These are phyloP conservation scores for Andricus quercusramuli DNA, from an alignment of 2,888 invertebrate genomes.

Conservation along the genomic window DNA sequence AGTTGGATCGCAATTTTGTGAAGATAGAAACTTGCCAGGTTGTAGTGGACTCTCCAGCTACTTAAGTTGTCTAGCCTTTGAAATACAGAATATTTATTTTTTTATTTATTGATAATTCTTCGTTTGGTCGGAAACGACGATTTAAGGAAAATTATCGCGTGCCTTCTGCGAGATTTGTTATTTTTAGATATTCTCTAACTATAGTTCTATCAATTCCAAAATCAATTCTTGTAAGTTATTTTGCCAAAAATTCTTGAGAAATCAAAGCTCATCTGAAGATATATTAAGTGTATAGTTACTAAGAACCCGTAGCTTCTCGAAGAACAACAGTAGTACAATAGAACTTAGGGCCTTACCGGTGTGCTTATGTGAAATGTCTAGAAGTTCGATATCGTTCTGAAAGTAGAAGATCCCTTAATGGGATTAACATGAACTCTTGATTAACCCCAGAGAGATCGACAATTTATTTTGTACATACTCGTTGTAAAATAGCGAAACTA, in stretches of 20 bases:
- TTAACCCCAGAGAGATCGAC: constrained; percentile 2
- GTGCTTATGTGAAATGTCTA: constrained; percentile 62
- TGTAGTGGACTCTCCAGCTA: background rate
- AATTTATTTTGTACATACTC: constrained; percentile 73
- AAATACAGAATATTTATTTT: constrained; percentile 4
- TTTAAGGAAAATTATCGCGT: constrained; percentile 17
- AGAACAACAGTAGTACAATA: constrained; percentile 59
- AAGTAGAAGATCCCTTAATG: constrained; percentile 63
- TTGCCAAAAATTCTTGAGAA: background rate
- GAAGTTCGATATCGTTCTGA: constrained; percentile 72
- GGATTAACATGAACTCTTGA: constrained; percentile 48
- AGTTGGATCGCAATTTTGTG: background rate
- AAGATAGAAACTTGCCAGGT: constrained; percentile 2
- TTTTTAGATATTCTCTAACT: background rate
- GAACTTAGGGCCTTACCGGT: constrained; percentile 61
- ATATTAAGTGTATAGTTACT: background rate
- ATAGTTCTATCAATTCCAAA: background rate
- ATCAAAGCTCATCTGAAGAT: background rate
- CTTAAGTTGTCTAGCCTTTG: background rate
- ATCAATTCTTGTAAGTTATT: background rate
- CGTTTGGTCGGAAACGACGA: constrained; percentile 20
- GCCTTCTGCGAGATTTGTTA: constrained; percentile 1
- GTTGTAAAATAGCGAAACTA: constrained; percentile 67
- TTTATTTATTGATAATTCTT: constrained; percentile 7
- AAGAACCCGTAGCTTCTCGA: constrained; percentile 53